A percentile compares a stretch with the other conserved stretches of the same genome.
phyloP scores from a whole-genome alignment of 2,113 vertebrate genomes.

The Geothlypis trichas region DNA sequence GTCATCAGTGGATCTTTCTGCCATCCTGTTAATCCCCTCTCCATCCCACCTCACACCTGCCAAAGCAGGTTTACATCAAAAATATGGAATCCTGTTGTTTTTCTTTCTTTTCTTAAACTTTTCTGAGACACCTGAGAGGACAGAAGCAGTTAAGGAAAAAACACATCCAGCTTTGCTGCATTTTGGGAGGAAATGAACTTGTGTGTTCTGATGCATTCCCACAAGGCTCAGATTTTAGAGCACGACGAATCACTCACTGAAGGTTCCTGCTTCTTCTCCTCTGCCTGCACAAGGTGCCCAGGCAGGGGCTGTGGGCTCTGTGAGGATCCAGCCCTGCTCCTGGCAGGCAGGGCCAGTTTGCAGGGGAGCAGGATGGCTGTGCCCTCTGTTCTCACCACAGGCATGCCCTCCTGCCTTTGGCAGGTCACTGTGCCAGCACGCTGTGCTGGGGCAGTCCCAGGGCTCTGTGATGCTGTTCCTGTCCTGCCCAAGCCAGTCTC shows the following conservation, averaged over 20 bases:
- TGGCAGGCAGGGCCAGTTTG: neutral
- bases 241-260: neutral
- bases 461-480: neutral
- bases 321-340: accelerated
- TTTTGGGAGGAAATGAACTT: neutral
- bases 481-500: accelerated
- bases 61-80: neutral
- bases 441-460: accelerated
- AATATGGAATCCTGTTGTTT: neutral
- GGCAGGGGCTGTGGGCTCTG: neutral
- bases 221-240: constrained; percentile 1
- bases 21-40: neutral
- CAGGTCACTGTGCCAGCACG: accelerated
- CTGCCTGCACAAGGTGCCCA: neutral
- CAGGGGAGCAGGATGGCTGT: accelerated
- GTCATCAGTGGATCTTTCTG: neutral
- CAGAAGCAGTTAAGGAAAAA: neutral
- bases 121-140: neutral
- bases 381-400: neutral
- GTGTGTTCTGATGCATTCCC: neutral
- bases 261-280: neutral
- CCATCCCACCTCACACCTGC: neutral
- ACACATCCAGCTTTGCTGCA: neutral
- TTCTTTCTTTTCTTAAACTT: neutral
- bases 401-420: neutral